Base-by-base conservation (phyloP, 2,888 invertebrate species). In the Leptinotarsa rubiginosa region DNA sequence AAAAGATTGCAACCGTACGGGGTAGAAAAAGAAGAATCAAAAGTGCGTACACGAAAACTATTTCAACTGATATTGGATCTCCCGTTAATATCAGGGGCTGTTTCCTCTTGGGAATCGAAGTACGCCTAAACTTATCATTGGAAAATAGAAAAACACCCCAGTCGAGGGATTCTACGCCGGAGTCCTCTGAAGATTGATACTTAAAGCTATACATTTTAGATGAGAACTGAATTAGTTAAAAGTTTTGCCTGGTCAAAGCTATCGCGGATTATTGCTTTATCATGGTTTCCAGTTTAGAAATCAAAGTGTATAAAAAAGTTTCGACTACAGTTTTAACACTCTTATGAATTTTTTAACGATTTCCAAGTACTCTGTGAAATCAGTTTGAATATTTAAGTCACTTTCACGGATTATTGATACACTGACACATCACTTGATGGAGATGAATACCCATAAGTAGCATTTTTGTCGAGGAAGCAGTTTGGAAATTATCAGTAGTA, bases 41-140 rank as follows among this genome's bases (percentile, higher is more conserved):
- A 83, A 84, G 82, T 83, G 82, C 83, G 80, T 84, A 85, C 84
- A 84, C 78, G 84, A 82, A 84, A 85, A 85, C 85, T 85, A 85
- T 86, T 83, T 84, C 84, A 84, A 83, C 82, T 77, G 83, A 82
- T 84, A 84, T 85, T 82, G 82, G 83, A 83, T 85, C 81, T 64
- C 70, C 73, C 75, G 78, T 67, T 78, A 78, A 47, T 71, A 77
- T 76, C 78, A 75, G 80, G 78, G 82, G 81, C 47, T 47, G 65
- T 65, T 41, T 22, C 82, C 84, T 78, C 84, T 22, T 16, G 82
- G 80, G 83, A 79, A 82, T 78, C 69, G 79, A 78, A 82, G 82
- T 82, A 80, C 81, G 83, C 70, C 81, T 79, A 80, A 83, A 85
- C 79, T 85, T 84, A 85, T 84, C 83, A 83, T 81, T 84, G 82